Evolutionary conservation across 2,113 vertebrate species (phyloP).

Genomic region (Aegypius monachus): DNA sequence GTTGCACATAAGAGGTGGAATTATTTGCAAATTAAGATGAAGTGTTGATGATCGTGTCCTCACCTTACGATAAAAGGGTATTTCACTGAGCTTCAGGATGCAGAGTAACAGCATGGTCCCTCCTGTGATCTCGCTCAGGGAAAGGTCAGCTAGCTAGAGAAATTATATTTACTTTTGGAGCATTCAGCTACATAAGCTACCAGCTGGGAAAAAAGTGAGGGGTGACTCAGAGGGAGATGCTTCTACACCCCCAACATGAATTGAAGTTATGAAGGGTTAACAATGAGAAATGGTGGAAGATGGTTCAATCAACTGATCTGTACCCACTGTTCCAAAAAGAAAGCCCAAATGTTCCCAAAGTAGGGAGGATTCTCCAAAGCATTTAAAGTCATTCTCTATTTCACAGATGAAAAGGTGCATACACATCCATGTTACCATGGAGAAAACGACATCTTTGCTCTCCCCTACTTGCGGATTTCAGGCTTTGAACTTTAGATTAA

Average conservation of each 20-base stretch:
- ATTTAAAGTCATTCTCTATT: conserved; percentile 8
- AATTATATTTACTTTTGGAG: conserved; percentile 48
- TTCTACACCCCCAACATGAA: neutral
- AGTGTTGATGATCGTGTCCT: neutral
- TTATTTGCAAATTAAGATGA: conserved; percentile 23
- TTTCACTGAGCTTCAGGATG: neutral
- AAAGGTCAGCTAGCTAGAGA: conserved; percentile 11
- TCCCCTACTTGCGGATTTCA: neutral
- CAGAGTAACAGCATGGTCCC: conserved; percentile 5
- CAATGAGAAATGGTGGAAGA: conserved; percentile 17
- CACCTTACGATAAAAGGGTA: neutral
- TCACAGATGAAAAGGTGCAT: conserved; percentile 23
- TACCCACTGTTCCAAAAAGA: conserved; percentile 15
- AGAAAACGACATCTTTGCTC: conserved; percentile 14
- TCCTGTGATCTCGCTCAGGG: neutral
- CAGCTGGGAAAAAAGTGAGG: conserved; percentile 12
- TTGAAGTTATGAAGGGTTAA: conserved; percentile 33
- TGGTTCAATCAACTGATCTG: neutral
- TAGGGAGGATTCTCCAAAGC: conserved; percentile 38
- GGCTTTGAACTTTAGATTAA: conserved; percentile 49
- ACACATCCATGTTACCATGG: conserved; percentile 27
- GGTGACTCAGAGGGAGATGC: conserved; percentile 16
- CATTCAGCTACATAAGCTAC: conserved; percentile 6
- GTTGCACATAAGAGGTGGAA: neutral
- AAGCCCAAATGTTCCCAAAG: conserved; percentile 34